Evolutionary conservation across 2,113 vertebrate genomes (phyloP).

Genomic region (Microcebus murinus): DNA sequence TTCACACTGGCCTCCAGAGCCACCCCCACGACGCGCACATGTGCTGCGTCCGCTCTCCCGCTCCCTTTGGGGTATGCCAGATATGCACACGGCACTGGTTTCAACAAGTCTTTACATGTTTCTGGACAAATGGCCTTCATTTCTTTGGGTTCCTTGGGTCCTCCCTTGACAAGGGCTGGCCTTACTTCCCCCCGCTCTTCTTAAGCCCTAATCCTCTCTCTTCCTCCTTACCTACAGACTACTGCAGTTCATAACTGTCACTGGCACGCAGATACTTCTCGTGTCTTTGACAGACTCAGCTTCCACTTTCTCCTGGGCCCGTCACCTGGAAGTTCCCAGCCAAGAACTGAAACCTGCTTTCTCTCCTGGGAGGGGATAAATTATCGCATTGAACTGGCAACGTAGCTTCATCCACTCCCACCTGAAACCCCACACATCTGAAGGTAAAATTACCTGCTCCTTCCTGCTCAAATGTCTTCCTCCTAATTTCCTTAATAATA

Average conservation of each 20-base stretch:
- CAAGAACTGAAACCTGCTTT: neutral
- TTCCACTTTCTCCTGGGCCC: neutral
- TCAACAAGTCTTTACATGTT: neutral
- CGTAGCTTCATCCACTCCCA: neutral
- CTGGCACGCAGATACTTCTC: neutral
- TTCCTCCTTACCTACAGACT: neutral
- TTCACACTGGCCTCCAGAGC: neutral
- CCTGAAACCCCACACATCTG: neutral
- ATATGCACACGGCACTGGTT: neutral
- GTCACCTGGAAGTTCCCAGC: neutral
- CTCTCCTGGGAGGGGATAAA: neutral
- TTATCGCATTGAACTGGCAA: neutral
- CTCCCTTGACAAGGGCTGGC: neutral
- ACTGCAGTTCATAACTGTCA: neutral
- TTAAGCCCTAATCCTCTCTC: too few relatives aligned
- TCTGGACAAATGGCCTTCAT: neutral
- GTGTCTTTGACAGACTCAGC: neutral
- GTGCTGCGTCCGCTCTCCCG: neutral
- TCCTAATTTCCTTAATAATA: neutral
- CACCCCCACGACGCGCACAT: rapidly evolving
- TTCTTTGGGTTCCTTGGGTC: neutral
- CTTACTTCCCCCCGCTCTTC: neutral
- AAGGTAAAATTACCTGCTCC: neutral
- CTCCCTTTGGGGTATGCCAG: neutral
- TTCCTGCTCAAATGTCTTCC: neutral